phyloP scores from a whole-genome alignment of 2,888 invertebrate genomes.

The Buathra laborator region DNA sequence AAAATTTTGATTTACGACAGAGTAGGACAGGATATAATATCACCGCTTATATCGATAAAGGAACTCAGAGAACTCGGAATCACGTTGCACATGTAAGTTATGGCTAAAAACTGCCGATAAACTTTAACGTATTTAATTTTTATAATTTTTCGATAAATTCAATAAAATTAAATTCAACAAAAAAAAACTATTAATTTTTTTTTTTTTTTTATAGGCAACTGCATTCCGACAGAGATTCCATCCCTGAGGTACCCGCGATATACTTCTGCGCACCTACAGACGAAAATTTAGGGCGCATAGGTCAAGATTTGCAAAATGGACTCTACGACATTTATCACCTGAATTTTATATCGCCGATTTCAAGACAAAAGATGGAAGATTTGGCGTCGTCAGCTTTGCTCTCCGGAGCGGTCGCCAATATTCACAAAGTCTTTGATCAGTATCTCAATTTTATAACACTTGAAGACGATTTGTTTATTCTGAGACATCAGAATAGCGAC shows the following conservation, averaged over 20 bases:
- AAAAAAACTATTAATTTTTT: neutral
- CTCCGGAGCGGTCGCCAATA: conserved; percentile 95
- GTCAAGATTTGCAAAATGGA: conserved; percentile 95
- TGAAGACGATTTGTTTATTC: conserved; percentile 98
- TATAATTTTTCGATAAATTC: too few species aligned
- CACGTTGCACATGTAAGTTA: conserved; percentile 97
- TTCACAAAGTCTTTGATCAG: conserved; percentile 98
- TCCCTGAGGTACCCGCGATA: conserved; percentile 99
- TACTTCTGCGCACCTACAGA: conserved; percentile 99
- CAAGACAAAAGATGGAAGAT: conserved; percentile 97
- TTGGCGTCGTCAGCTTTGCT: conserved; percentile 96
- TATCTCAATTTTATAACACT: conserved; percentile 99
- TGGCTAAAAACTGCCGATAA: neutral
- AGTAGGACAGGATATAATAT: conserved; percentile 99
- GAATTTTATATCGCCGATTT: conserved; percentile 98
- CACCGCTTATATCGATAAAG: conserved; percentile 97
- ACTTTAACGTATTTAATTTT: neutral
- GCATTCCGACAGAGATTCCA: conserved; percentile 95
- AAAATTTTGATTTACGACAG: conserved; percentile 98
- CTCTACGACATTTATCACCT: conserved; percentile 98
- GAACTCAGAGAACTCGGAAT: conserved; percentile 98
- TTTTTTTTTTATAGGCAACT: conserved; percentile 88
- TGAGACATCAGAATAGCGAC: conserved; percentile 97
- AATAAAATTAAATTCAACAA: neutral
- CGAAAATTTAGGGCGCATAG: conserved; percentile 97